Base-by-base conservation (phyloP, 2,888 invertebrate genomes). In the Keiferia lycopersicella region DNA sequence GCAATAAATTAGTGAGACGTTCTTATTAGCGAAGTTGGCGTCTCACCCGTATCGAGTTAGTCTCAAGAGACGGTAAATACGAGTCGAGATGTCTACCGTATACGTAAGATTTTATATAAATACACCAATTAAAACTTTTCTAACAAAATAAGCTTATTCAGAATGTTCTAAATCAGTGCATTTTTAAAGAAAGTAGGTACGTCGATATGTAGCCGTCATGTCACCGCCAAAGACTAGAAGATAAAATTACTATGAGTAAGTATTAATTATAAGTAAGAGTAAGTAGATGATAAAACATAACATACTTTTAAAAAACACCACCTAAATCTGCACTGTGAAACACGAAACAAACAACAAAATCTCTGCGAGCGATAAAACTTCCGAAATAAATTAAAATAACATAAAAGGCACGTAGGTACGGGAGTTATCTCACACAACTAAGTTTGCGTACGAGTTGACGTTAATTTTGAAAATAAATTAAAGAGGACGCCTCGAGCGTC, bases 391-490 rank as follows among this genome's bases (percentile, higher is more conserved):
- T 61, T 61, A 50, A 50, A 61, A 61, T 50, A 61, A 16, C 26
- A 20, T 61, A 61, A 61, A 61, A 50, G 48, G 61, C 61, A 61
- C 61, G 50, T 61, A 50, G 14, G 50, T 50, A 16, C 50, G 18
- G 30, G 48, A 63, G 50, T 63, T 63, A 63, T 63, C 63, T 63
- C 61, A 50, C 61, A 30, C 38, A 62, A 61, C 38, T 61, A 18
- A 62, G 62, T 62, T 57, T n/a, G 58, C 67, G 73, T 71, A 73
- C 67, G 67, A 69, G 71, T 75, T 78, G 75, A 79, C 78, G 81
- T 82, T 81, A 81, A 86, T 84, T 86, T 83, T 68, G 78, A 85
- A 84, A 84, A 86, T 83, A 86, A 86, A 86, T 87, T 84, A 81
- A 84, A 83, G 81, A 83, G 80, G 75, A 77, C 73, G 85, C 88